Evolutionary conservation across 2,113 vertebrate species (phyloP), one percentile per base, ranked within the genome.

Genomic region (Drymodes brunneopygia): DNA sequence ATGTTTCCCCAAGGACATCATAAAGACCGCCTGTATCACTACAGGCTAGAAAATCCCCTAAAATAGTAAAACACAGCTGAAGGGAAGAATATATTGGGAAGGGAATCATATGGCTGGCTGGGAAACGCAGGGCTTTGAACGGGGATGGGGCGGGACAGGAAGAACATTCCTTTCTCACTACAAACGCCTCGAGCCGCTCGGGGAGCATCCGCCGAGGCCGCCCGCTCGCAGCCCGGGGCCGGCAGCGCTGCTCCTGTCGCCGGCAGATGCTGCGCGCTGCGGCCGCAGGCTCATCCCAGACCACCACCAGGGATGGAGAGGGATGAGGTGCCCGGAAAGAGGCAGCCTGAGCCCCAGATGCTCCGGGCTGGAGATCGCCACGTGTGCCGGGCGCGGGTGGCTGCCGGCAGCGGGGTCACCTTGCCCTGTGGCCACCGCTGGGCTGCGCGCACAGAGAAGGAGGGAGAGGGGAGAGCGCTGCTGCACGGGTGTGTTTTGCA

Each of bases 141-240:
- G 47, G 65, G 75, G 79, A 81, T 48, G 81, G 87, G 92, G 86
- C 35, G 90, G 81, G 96, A 85, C 91, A 80, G 91, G 96, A 95
- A 90, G 90, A 94, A 90, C 94, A 95, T 83, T 96, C 95, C 78
- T 95, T 94, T 91, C 89, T 82, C 95, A 54, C 91, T 94, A 78
- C 92, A 94, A 95, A 96, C 40, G 38, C 80, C 81, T 19, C 1
- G 69, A 86, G 82, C 61, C 48, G 15, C 84, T 80, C 4, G 54
- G 74, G 90, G 86, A 96, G 22, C 88, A 92, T 92, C 89, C 71
- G 44, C 72, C 5, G 2, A 11, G 50, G 72, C 83, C 19, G 42
- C 83, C 69, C 10, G 83, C 81, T 66, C 13, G 23, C 81, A 64
- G 83, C 90, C 89, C n/a, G 83, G 15, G 88, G 78, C 69, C 35